These are phyloP conservation scores for Cassiopea xamachana DNA, from an alignment of 30 jellyfish, hydroid and myxozoan species.

Conservation along the genomic window DNA sequence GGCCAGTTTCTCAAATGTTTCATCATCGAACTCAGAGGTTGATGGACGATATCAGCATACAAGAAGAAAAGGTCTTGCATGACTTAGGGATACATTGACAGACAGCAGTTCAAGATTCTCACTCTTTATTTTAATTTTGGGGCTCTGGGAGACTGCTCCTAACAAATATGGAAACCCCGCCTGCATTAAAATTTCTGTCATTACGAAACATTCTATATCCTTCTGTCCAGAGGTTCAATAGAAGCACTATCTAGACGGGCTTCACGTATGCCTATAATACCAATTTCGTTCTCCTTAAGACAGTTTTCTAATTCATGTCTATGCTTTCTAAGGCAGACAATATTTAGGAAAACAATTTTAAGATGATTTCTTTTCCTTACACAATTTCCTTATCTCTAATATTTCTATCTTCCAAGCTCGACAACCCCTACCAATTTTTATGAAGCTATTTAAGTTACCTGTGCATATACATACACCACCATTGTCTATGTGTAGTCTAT, in stretches of 20 bases:
- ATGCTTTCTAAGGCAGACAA: conserved; percentile 33
- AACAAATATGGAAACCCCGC: conserved; percentile 3
- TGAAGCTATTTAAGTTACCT: conserved; percentile 29
- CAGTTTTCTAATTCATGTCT: conserved; percentile 16
- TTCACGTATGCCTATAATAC: conserved; percentile 8
- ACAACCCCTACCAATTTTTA: conserved; percentile 44
- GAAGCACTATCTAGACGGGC: neutral
- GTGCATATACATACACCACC: conserved; percentile 41
- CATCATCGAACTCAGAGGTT: no score
- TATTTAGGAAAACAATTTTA: conserved; percentile 30
- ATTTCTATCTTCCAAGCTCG: conserved; percentile 11
- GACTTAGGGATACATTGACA: no score
- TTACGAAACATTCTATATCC: conserved; percentile 9
- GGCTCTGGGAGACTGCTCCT: conserved; percentile 27
- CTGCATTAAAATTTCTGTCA: conserved; percentile 2
- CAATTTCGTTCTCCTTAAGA: conserved; percentile 28
- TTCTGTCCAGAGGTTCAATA: neutral
- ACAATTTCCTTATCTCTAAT: conserved; percentile 3
- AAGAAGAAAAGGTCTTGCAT: no score
- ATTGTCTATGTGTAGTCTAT: conserved; percentile 41
- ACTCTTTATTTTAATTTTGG: conserved; percentile 10
- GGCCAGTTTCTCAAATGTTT: no score
- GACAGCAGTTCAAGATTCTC: neutral
- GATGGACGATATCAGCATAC: no score
- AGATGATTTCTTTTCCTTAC: conserved; percentile 44